Evolutionary conservation across 92 coral and sea anemone species (phyloP), one percentile per base, ranked within the genome.

Genomic region (Ricordea florida): DNA sequence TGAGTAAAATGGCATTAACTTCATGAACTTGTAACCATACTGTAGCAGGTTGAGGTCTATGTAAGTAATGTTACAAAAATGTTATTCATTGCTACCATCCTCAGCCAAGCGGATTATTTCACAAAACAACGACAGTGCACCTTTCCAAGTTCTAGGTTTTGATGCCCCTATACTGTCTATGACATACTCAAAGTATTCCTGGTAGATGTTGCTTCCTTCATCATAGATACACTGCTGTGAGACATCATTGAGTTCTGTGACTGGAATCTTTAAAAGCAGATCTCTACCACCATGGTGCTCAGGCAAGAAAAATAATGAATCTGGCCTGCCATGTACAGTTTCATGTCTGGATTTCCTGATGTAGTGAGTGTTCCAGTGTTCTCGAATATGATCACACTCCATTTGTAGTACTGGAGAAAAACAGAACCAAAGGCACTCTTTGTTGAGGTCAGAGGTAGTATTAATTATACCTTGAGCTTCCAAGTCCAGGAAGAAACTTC

Each of bases 381-480:
- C 82, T 42, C 62, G 44, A 15, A 62, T 65, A 34, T 64, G 66
- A 47, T 74, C 70, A 69, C 72, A 63, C 23, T 75, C 62, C 33
- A 29, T 28, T 34, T 66, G 76, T 37, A 72, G 48, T 18, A 72
- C 40, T n/a, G 32, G 13, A 38, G 69, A 64, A 42, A 84, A 84
- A 51, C 80, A 77, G 66, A 57, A 84, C 89, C 85, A 84, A 18
- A 84, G 71, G 60, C 89, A 84, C 66, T 69, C 89, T 62, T 37
- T 77, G 32, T 78, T 66, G 18, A 77, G n/a, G 67, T 62, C 48
- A 33, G 76, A 72, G 45, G 85, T 46, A 28, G 63, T 58, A 60
- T 84, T 69, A 48, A 77, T 66, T 28, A 67, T 28, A 61, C 83
- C 79, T 20, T 57, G 65, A 44, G 80, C 29, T 49, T 32, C 72